Percentiles rank a stretch among this genome's conserved stretches.
These are phyloP conservation scores for Alsophila aescularia DNA, from an alignment of 2,888 invertebrate species.

Conservation along the genomic window DNA sequence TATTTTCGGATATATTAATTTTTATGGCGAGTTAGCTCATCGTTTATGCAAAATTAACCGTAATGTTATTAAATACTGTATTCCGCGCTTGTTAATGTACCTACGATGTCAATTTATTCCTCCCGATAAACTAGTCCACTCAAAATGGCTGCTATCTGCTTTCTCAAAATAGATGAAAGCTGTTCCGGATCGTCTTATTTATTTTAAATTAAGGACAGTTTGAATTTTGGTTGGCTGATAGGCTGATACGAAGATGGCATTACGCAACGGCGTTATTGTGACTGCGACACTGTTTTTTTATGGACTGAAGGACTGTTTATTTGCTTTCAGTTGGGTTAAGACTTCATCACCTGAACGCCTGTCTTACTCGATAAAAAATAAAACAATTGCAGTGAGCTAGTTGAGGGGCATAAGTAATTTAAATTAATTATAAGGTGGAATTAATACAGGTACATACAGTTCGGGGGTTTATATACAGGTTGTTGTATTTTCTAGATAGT, in stretches of 20 bases:
- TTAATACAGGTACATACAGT: no score
- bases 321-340: no score
- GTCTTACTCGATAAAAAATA: no score
- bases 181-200: constrained; percentile 50
- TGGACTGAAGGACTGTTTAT: no score
- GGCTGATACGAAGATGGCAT: constrained; percentile 21
- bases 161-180: constrained; percentile 54
- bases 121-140: constrained; percentile 48
- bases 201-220: constrained; percentile 49
- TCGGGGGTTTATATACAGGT: no score
- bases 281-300: background rate
- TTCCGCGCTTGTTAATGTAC: constrained; percentile 43
- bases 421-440: no score
- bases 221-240: constrained; percentile 24
- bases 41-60: constrained; percentile 39
- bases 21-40: constrained; percentile 17
- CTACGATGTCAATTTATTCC: constrained; percentile 52
- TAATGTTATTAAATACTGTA: constrained; percentile 40
- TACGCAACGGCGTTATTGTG: constrained; percentile 6
- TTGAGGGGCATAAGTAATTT: no score
- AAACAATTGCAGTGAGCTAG: no score
- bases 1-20: constrained; percentile 1
- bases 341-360: no score
- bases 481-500: no score
- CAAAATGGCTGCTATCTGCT: constrained; percentile 45